phyloP scores from a whole-genome alignment of 2,888 invertebrate species.

The Cylloceria caligata region DNA sequence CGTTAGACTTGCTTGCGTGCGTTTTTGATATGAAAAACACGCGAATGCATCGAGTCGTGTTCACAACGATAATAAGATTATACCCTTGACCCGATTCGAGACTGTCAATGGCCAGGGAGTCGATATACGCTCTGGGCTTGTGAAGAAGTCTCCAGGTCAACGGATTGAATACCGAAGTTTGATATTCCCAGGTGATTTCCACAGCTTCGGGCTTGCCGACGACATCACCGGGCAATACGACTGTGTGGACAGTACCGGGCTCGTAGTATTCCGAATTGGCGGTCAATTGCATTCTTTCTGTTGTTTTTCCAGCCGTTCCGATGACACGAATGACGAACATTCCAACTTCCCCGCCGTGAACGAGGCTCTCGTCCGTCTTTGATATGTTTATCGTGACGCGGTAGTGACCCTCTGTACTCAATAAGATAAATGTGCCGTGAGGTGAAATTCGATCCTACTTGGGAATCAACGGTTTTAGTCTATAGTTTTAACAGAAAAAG shows the following conservation, averaged over 20 bases:
- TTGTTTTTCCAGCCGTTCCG: slow-evolving; percentile 87
- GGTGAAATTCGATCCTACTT: too few relatives aligned
- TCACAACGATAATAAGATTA: too few relatives aligned
- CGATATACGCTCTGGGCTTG: slow-evolving; percentile 90
- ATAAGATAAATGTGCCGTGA: background rate
- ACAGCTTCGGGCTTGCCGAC: slow-evolving; percentile 89
- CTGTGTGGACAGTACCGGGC: slow-evolving; percentile 89
- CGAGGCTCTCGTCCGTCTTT: slow-evolving; percentile 89
- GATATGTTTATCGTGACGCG: slow-evolving; percentile 91
- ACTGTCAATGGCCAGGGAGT: slow-evolving; percentile 89
- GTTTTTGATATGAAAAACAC: background rate
- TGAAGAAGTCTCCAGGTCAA: slow-evolving; percentile 93
- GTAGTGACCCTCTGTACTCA: slow-evolving; percentile 91
- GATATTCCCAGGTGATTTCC: slow-evolving; percentile 92
- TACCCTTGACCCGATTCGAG: slow-evolving; percentile 90
- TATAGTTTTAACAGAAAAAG: too few relatives aligned
- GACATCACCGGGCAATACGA: slow-evolving; percentile 89
- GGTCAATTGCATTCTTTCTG: slow-evolving; percentile 87
- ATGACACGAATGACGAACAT: slow-evolving; percentile 89
- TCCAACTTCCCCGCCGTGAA: slow-evolving; percentile 93
- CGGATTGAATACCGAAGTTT: slow-evolving; percentile 92
- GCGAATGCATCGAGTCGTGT: too few relatives aligned
- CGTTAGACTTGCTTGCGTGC: slow-evolving; percentile 19
- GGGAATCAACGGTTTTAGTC: too few relatives aligned
- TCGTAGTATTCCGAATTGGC: slow-evolving; percentile 88